Conservation (phyloP, 30 jellyfish, hydroid and myxozoan species). For the Catostylus mosaicus region DNA sequence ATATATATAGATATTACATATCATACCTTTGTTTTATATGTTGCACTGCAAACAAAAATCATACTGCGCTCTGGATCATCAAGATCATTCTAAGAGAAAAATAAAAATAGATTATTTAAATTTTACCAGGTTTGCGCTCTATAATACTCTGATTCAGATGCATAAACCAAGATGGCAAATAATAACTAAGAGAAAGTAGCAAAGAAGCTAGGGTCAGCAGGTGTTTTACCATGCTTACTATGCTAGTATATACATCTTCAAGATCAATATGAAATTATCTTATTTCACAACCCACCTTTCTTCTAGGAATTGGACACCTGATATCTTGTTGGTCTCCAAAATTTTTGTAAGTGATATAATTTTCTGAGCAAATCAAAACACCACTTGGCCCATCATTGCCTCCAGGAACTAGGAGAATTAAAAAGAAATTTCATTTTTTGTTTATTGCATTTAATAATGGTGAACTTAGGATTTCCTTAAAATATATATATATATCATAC, state of each 20-base stretch:
- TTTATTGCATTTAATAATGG: too few species aligned
- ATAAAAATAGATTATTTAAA: too few species aligned
- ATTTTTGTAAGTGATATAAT: conserved; percentile 86
- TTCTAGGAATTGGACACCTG: conserved; percentile 93
- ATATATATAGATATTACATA: background rate
- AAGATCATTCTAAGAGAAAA: conserved; percentile 81
- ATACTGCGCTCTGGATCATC: conserved; percentile 95
- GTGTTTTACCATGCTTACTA: too few species aligned
- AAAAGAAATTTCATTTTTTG: too few species aligned
- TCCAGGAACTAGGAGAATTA: conserved; percentile 85
- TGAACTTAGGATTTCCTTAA: too few species aligned
- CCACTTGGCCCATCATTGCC: conserved; percentile 99
- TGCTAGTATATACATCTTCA: background rate
- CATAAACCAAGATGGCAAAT: too few species aligned
- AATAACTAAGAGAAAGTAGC: too few species aligned
- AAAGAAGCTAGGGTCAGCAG: too few species aligned
- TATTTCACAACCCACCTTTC: conserved; percentile 80
- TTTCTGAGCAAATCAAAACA: conserved; percentile 94
- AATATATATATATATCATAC: too few species aligned
- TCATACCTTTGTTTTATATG: conserved; percentile 91
- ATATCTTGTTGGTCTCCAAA: conserved; percentile 96
- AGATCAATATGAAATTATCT: background rate
- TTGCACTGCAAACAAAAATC: conserved; percentile 96
- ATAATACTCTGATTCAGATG: too few species aligned
- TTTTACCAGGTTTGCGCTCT: too few species aligned